phyloP scores from a whole-genome alignment of 2,113 vertebrate species.

The Suricata suricatta region DNA sequence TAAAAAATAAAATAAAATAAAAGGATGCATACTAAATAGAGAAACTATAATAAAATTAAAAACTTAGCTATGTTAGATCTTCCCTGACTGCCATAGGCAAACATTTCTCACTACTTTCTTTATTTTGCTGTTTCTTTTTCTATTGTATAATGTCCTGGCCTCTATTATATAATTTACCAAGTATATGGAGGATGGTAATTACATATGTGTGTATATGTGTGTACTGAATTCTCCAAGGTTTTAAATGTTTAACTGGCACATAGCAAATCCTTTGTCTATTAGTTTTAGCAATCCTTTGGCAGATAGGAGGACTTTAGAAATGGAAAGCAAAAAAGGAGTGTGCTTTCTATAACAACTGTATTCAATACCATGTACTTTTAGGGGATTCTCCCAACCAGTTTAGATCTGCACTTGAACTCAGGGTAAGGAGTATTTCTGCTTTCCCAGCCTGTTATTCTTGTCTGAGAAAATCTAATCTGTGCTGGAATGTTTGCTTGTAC shows the following conservation, averaged over 20 bases:
- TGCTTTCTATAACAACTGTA: background rate
- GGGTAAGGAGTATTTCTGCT: background rate
- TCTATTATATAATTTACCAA: background rate
- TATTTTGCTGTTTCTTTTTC: background rate
- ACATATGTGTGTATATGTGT: background rate
- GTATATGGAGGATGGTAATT: background rate
- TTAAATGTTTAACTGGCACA: background rate
- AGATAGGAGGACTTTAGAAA: background rate
- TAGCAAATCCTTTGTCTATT: background rate
- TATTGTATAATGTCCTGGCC: background rate
- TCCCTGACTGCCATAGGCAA: background rate
- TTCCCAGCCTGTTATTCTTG: background rate
- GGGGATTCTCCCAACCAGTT: background rate
- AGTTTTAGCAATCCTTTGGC: background rate
- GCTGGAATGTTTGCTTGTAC: background rate
- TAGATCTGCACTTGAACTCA: background rate
- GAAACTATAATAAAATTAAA: background rate
- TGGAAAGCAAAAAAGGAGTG: background rate
- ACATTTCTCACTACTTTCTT: background rate
- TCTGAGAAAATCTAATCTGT: background rate
- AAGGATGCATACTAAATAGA: background rate
- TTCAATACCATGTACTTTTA: background rate
- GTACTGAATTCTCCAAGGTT: background rate
- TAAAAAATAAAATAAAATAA: too few relatives aligned
- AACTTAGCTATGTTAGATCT: background rate